Conservation (phyloP, 2,797 vertebrate species). For the Ctenopoma multispine region DNA sequence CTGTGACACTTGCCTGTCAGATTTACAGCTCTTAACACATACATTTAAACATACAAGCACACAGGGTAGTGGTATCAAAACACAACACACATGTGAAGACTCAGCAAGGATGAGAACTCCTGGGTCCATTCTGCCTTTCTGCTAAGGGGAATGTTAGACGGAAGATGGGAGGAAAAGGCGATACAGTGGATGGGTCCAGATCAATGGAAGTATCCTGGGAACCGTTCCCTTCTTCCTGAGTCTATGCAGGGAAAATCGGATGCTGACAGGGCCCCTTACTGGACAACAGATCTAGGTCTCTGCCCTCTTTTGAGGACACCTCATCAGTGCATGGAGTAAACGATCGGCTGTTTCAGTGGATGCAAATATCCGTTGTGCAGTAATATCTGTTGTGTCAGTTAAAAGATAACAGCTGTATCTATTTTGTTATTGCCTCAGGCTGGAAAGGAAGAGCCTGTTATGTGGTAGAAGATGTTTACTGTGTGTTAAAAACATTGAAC, state of each 20-base stretch:
- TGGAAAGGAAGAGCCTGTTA: slow-evolving; percentile 31
- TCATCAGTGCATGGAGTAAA: slow-evolving; percentile 46
- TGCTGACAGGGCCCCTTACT: slow-evolving; percentile 58
- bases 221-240: slow-evolving; percentile 55
- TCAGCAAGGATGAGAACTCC: slow-evolving; percentile 34
- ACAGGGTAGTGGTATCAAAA: slow-evolving; percentile 14
- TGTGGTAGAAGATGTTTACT: slow-evolving; percentile 41
- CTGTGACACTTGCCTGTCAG: slow-evolving; percentile 50
- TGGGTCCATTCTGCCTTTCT: slow-evolving; percentile 31
- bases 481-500: slow-evolving; percentile 21
- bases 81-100: slow-evolving; percentile 26
- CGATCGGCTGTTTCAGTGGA: slow-evolving; percentile 45
- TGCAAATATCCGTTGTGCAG: slow-evolving; percentile 29
- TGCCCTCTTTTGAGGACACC: slow-evolving; percentile 23
- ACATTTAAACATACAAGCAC: slow-evolving; percentile 13
- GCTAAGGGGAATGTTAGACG: slow-evolving; percentile 44
- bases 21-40: slow-evolving; percentile 45
- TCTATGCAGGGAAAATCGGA: slow-evolving; percentile 56
- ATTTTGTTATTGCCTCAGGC: slow-evolving; percentile 40
- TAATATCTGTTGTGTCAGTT: slow-evolving; percentile 41
- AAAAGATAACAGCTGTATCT: slow-evolving; percentile 44
- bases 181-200: slow-evolving; percentile 46
- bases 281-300: slow-evolving; percentile 29
- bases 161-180: slow-evolving; percentile 29
- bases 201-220: slow-evolving; percentile 69